Evolutionary conservation across 2,113 vertebrate genomes (phyloP).

Genomic region (Tichodroma muraria): DNA sequence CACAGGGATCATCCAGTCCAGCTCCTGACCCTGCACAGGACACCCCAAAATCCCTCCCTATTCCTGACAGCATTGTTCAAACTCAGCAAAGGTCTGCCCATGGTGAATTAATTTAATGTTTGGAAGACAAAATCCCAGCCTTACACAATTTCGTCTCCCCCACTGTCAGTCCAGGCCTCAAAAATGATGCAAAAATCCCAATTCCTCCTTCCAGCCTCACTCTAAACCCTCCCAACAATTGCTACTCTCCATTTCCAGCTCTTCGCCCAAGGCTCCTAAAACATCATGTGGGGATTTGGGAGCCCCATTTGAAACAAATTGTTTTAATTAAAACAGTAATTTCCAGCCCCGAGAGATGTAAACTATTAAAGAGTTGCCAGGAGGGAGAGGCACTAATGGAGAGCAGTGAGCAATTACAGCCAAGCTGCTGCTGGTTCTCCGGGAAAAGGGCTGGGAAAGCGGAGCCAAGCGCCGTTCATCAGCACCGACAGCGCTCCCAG

Average conservation of each 20-base stretch:
- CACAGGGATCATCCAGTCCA: background rate
- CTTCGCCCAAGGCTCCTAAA: constrained; percentile 33
- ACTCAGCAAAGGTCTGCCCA: background rate
- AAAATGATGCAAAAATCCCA: background rate
- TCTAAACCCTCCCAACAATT: background rate
- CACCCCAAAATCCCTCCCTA: background rate
- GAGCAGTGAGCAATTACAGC: constrained; percentile 45
- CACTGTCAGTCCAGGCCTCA: background rate
- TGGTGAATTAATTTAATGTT: background rate
- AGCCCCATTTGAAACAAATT: constrained; percentile 60
- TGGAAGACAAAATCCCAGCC: background rate
- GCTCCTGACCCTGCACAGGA: background rate
- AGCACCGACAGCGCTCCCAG: background rate
- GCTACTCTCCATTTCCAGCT: background rate
- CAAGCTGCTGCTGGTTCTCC: constrained; percentile 11
- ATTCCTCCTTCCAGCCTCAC: background rate
- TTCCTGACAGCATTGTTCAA: rapidly evolving
- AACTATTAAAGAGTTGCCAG: constrained; percentile 59
- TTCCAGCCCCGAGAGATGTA: constrained; percentile 55
- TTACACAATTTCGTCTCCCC: background rate
- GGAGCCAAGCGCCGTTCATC: background rate
- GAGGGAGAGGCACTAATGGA: constrained; percentile 55
- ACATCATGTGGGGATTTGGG: constrained; percentile 8
- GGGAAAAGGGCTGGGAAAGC: background rate
- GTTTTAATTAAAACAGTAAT: constrained; percentile 69